These are phyloP conservation scores for Taxidea taxus DNA, from an alignment of 2,113 vertebrate species.

Conservation along the genomic window DNA sequence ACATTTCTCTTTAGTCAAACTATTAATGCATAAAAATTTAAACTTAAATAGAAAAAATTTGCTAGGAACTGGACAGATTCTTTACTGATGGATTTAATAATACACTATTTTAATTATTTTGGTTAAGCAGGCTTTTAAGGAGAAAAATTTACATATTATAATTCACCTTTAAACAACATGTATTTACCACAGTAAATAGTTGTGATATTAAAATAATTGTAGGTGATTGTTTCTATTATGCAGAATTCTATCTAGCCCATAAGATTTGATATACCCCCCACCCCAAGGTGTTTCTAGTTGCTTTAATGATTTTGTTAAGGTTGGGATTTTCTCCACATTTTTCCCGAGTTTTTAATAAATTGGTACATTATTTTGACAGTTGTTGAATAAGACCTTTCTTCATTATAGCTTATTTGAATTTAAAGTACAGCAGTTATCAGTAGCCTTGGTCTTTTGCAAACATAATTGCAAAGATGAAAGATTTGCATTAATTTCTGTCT, in stretches of 20 bases:
- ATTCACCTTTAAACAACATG: not conserved
- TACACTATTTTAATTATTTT: not conserved
- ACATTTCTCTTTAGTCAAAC: not conserved
- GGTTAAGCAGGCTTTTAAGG: not conserved
- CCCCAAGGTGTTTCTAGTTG: not conserved
- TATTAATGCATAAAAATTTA: not conserved
- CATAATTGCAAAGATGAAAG: not conserved
- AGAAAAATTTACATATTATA: not conserved
- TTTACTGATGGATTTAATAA: not conserved
- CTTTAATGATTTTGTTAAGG: not conserved
- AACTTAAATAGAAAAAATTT: constrained; percentile 22
- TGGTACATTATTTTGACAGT: not conserved
- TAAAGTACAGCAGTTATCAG: not conserved
- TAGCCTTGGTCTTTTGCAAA: not conserved
- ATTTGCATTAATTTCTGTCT: not conserved
- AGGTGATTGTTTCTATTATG: not conserved
- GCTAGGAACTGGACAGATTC: not conserved
- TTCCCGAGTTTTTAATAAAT: not conserved
- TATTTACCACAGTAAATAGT: not conserved
- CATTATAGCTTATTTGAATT: constrained; percentile 12
- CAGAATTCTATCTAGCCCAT: not conserved
- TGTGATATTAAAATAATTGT: not conserved
- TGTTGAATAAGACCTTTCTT: not conserved
- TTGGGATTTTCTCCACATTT: not conserved
- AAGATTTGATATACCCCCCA: not conserved